phyloP scores from a whole-genome alignment of 1,140 invertebrate genomes.

The Eumeta japonica region DNA sequence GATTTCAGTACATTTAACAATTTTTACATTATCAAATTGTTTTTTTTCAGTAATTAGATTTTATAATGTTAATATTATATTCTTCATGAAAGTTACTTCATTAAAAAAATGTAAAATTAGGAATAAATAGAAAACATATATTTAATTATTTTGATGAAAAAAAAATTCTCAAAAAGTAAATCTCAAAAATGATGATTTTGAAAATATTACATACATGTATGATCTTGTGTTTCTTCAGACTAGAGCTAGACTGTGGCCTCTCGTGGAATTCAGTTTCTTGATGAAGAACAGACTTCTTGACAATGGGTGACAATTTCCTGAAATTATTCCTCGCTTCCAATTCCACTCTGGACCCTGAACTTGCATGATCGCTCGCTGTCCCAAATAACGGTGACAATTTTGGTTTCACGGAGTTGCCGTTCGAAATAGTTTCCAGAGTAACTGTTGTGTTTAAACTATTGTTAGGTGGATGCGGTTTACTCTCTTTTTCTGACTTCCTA shows the following conservation, averaged over 20 bases:
- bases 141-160: too few relatives aligned
- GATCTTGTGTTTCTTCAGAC: constrained; percentile 23
- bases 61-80: too few relatives aligned
- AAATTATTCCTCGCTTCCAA: constrained; percentile 36
- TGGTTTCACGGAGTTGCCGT: constrained; percentile 16
- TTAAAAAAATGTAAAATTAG: too few relatives aligned
- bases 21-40: too few relatives aligned
- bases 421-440: constrained; percentile 7
- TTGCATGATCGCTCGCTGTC: constrained; percentile 20
- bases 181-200: too few relatives aligned
- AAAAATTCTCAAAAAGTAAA: too few relatives aligned
- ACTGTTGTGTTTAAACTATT: constrained; percentile 38
- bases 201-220: too few relatives aligned
- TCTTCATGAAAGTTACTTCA: too few relatives aligned
- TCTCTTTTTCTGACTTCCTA: neutral
- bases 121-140: too few relatives aligned
- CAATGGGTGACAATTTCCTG: constrained; percentile 40
- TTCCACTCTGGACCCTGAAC: constrained; percentile 32
- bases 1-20: too few relatives aligned
- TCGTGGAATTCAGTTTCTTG: constrained; percentile 37
- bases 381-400: constrained; percentile 44
- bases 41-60: too few relatives aligned
- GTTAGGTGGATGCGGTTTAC: neutral
- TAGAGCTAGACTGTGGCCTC: constrained; percentile 40
- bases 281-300: constrained; percentile 14